These are phyloP conservation scores for Megathymus violae DNA, from an alignment of 1,140 invertebrate species.

Conservation along the genomic window DNA sequence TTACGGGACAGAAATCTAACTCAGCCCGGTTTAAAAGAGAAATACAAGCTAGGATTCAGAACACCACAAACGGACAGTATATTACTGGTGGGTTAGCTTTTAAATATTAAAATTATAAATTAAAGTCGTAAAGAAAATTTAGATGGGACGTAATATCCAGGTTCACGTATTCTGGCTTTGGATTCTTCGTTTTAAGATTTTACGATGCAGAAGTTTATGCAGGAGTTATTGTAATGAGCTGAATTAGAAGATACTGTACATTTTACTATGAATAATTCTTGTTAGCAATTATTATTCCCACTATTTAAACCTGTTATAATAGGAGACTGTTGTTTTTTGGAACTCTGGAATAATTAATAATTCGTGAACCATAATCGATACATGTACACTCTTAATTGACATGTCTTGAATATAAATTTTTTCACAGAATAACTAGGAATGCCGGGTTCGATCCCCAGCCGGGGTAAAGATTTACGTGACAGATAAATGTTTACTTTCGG, in stretches of 20 bases:
- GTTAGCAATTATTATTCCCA: no score
- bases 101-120: constrained; percentile 30
- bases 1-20: constrained; percentile 39
- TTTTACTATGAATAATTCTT: no score
- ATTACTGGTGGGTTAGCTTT: constrained; percentile 21
- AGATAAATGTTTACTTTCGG: no score
- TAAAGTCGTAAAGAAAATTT: constrained; percentile 30
- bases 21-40: constrained; percentile 39
- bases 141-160: constrained; percentile 8
- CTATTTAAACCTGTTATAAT: no score
- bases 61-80: constrained; percentile 12
- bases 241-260: not conserved
- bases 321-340: no score
- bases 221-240: not conserved
- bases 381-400: no score
- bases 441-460: no score
- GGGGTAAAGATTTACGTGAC: no score
- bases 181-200: not conserved
- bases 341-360: no score
- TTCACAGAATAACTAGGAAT: no score
- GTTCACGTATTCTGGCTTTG: not conserved
- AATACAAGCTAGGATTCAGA: constrained; percentile 35
- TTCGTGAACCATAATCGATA: no score
- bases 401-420: no score
- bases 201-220: not conserved